phyloP scores from a whole-genome alignment of 2,113 vertebrate species.

The Leptosomus discolor region DNA sequence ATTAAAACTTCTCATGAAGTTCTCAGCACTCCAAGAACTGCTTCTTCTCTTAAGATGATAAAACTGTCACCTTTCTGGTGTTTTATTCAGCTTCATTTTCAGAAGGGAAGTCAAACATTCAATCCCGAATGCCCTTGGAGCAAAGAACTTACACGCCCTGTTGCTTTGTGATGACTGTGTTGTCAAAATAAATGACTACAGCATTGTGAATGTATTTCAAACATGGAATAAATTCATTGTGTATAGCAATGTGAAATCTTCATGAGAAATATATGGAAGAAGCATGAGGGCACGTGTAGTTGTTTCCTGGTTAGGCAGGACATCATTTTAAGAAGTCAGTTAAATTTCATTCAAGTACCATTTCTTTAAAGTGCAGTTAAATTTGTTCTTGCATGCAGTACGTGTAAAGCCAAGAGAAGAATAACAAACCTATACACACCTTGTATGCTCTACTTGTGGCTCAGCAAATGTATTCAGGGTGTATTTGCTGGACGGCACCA shows the following conservation, averaged over 20 bases:
- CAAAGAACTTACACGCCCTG: not conserved
- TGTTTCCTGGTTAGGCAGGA: not conserved
- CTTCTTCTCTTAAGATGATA: not conserved
- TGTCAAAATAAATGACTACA: conserved; percentile 20
- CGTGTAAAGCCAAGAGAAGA: not conserved
- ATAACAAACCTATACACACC: not conserved
- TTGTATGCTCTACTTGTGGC: not conserved
- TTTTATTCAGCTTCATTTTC: not conserved
- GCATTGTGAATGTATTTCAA: not conserved
- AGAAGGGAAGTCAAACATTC: not conserved
- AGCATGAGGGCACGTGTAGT: fast-evolving
- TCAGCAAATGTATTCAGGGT: not conserved
- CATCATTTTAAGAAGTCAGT: not conserved
- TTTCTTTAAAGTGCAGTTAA: not conserved
- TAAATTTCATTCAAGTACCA: not conserved
- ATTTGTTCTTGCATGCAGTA: not conserved
- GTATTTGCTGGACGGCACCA: fast-evolving
- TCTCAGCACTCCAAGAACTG: not conserved
- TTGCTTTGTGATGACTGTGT: conserved; percentile 6
- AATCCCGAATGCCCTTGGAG: not conserved
- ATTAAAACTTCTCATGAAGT: not conserved
- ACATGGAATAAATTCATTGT: not conserved
- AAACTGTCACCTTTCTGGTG: not conserved
- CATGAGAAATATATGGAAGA: not conserved
- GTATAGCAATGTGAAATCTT: not conserved